Conservation (phyloP, 1,140 invertebrate species). For the Eufriesea mexicana region DNA sequence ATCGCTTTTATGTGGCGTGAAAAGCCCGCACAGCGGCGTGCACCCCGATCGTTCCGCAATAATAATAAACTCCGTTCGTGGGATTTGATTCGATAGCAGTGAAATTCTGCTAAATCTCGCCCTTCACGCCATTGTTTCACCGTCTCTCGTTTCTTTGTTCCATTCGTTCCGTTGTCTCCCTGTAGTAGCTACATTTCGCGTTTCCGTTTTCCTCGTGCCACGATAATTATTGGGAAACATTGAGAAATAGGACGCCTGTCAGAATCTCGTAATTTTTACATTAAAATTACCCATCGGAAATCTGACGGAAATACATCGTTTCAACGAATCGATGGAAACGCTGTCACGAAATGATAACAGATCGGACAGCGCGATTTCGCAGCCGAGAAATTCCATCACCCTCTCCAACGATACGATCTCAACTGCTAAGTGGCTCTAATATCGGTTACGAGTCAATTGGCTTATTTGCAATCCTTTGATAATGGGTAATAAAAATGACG, state of each 20-base stretch:
- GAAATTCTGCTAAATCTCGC: neutral
- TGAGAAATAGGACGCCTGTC: no score
- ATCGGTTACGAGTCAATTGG: neutral
- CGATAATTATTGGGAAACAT: neutral
- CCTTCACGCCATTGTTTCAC: neutral
- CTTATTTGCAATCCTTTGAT: constrained; percentile 39
- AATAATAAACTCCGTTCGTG: neutral
- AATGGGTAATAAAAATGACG: neutral
- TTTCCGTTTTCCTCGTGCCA: neutral
- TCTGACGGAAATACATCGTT: no score
- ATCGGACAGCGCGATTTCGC: constrained; percentile 35
- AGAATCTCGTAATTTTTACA: no score
- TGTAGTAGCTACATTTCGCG: no score
- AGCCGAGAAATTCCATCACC: constrained; percentile 56
- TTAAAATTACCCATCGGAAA: no score
- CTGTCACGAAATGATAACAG: no score
- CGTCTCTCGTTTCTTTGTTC: neutral
- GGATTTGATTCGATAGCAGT: neutral
- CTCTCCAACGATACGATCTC: constrained; percentile 44
- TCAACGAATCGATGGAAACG: no score
- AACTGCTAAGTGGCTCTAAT: constrained; percentile 52
- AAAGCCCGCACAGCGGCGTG: constrained; percentile 43
- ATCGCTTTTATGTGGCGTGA: constrained; percentile 62
- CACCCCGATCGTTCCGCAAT: constrained; percentile 21
- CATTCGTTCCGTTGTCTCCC: no score